Conservation (phyloP, 2,797 vertebrate species). For the Sphaeramia orbicularis region DNA sequence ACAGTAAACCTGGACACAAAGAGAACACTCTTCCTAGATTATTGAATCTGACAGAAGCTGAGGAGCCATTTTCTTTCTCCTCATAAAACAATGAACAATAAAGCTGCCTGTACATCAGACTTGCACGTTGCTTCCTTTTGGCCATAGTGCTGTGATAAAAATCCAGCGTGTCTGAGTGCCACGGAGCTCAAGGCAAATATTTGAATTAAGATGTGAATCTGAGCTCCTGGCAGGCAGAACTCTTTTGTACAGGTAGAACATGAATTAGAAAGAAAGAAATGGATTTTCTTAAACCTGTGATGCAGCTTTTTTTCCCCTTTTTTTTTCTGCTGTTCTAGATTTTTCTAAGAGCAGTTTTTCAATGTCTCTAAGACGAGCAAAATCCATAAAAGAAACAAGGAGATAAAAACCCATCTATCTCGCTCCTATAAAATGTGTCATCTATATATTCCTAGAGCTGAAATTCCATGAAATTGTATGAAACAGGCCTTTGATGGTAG, state of each 20-base stretch:
- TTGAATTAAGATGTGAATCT: slow-evolving; percentile 12
- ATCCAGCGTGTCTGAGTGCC: background rate
- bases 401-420: slow-evolving; percentile 18
- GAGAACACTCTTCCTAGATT: background rate
- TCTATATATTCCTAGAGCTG: slow-evolving; percentile 3
- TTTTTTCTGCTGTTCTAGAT: background rate
- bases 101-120: background rate
- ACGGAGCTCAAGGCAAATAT: slow-evolving; percentile 24
- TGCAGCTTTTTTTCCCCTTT: background rate
- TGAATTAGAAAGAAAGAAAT: background rate
- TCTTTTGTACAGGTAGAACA: slow-evolving; percentile 4
- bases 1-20: background rate
- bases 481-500: slow-evolving; percentile 2
- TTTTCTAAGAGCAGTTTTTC: slow-evolving; percentile 11
- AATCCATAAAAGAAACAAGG: slow-evolving; percentile 13
- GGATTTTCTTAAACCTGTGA: slow-evolving; percentile 1
- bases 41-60: slow-evolving; percentile 6
- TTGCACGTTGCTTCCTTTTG: background rate
- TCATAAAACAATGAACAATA: slow-evolving; percentile 11
- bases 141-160: background rate
- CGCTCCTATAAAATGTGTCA: background rate
- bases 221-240: background rate
- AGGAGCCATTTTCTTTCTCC: slow-evolving; percentile 6
- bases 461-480: slow-evolving; percentile 12
- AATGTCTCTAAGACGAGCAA: slow-evolving; percentile 12